Evolutionary conservation across 2,797 vertebrate genomes (phyloP).

Genomic region (Hephaestus fuliginosus): DNA sequence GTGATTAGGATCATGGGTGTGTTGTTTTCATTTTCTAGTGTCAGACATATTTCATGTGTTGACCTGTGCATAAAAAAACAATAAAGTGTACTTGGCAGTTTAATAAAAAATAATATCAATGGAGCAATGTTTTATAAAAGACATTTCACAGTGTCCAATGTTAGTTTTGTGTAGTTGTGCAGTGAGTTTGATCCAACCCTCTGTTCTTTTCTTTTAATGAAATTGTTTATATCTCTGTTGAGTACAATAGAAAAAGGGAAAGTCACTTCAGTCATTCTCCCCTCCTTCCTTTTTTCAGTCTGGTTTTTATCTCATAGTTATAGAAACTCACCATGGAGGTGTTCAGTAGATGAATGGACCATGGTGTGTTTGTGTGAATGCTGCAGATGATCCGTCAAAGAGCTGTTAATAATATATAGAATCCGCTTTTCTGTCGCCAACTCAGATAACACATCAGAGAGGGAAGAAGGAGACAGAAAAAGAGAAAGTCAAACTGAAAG

Average conservation of each 20-base stretch:
- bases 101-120: neutral
- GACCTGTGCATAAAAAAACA: neutral
- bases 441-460: constrained; percentile 11
- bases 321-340: neutral
- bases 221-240: neutral
- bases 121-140: neutral
- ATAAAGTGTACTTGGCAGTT: neutral
- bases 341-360: constrained; percentile 28
- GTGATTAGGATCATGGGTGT: neutral
- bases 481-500: neutral
- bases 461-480: no score
- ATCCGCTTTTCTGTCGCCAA: neutral
- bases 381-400: constrained; percentile 2
- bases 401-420: constrained; percentile 26
- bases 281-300: neutral
- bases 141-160: neutral
- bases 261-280: neutral
- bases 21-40: neutral
- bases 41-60: neutral
- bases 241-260: neutral
- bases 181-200: neutral
- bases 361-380: neutral
- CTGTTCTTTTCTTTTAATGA: neutral
- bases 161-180: neutral
- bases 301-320: neutral